Evolutionary conservation across 2,113 vertebrate species (phyloP), one percentile per base, ranked within the genome.

Genomic region (Hemiprocne comata): DNA sequence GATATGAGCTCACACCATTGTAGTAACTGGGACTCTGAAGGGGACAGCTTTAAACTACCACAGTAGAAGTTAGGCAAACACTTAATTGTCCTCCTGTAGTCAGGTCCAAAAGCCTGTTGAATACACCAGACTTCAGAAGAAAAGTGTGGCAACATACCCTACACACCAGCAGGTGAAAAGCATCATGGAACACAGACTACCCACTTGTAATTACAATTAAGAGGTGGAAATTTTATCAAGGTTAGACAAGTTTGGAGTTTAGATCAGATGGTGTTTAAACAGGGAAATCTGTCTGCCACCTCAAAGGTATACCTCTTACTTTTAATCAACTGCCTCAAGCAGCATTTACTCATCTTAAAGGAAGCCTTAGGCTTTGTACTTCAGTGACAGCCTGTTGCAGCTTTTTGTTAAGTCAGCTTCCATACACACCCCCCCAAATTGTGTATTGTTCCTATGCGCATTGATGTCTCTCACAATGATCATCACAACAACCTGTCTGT

Each of bases 181-280:
- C 62, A 65, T 33, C 33, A 85, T 31, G 50, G n/a, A 76, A 85
- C 40, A 79, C 44, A 76, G 11, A 10, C 36, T 80, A 66, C 23
- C 4, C 17, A 44, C 36, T 6, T 21, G 12, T 33, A 76, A 93
- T 50, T 67, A 46, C 72, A 93, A 77, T 20, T 48, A 78, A 58
- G 29, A 82, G 23, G 75, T 26, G 18, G 29, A 85, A 79, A 62
- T 69, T 66, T 17, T 76, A 69, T 20, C 6, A 61, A 36, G 71
- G 24, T 31, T 75, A 36, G 24, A 2, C 75, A 51, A 89, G n/a
- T 79, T 40, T 72, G 26, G 24, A 58, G 23, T 82, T 95, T 62
- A 38, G 28, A 77, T 67, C 50, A 82, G 65, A 38, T 29, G 31
- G 51, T 53, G 85, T 95, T 94, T 86, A 93, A 94, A 93, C 70